phyloP scores from a whole-genome alignment of 2,113 vertebrate species.

The Heloderma charlesbogerti region DNA sequence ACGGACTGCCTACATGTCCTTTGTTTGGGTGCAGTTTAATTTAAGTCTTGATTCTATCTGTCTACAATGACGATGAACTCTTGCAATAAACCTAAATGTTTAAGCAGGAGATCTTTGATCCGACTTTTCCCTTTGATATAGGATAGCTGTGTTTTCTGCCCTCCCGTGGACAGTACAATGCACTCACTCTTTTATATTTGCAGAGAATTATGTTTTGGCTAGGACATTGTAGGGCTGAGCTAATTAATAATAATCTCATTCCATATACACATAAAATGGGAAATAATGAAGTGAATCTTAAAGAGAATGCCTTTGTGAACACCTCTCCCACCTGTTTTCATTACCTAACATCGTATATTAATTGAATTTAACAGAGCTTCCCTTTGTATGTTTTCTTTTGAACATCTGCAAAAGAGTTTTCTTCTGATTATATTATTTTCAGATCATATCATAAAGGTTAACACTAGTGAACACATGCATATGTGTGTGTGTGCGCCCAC shows the following conservation, averaged over 20 bases:
- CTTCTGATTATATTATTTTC: constrained; percentile 5
- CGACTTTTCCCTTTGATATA: neutral
- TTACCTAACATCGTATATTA: neutral
- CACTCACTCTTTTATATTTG: neutral
- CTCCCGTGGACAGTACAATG: neutral
- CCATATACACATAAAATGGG: neutral
- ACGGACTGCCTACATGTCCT: neutral
- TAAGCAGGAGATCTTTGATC: neutral
- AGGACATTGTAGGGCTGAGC: neutral
- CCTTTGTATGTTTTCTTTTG: constrained; percentile 15
- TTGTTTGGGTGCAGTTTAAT: neutral
- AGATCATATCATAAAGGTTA: neutral
- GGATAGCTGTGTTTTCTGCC: neutral
- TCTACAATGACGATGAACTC: neutral
- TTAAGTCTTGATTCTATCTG: neutral
- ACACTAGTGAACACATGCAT: neutral
- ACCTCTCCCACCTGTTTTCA: neutral
- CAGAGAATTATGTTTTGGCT: neutral
- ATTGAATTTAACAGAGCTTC: constrained; percentile 3
- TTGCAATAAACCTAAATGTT: neutral
- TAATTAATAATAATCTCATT: neutral
- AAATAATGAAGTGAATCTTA: neutral
- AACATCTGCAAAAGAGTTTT: neutral
- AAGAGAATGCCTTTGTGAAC: neutral
- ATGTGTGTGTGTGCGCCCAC: neutral